These are phyloP conservation scores for Corythaixoides concolor DNA, from an alignment of 2,113 vertebrate species.

Conservation along the genomic window DNA sequence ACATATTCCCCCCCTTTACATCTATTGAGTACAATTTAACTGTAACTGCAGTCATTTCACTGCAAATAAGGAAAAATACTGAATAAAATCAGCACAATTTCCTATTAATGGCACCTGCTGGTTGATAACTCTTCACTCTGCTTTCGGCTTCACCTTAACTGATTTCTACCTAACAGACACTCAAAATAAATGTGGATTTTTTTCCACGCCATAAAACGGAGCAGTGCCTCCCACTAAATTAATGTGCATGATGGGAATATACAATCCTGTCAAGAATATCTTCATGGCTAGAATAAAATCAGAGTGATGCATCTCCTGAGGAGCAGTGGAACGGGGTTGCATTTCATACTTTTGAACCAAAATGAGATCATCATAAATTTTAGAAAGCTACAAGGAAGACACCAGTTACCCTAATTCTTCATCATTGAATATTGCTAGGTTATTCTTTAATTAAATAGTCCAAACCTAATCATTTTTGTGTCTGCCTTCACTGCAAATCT, in stretches of 20 bases:
- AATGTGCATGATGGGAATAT: conserved; percentile 5
- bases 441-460: neutral
- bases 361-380: neutral
- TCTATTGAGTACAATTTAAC: conserved; percentile 53
- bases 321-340: neutral
- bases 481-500: neutral
- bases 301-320: neutral
- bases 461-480: neutral
- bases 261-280: conserved; percentile 5
- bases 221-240: conserved; percentile 51
- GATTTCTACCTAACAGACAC: conserved; percentile 1
- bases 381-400: neutral
- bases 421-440: neutral
- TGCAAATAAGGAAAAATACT: conserved; percentile 61
- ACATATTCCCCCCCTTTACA: neutral
- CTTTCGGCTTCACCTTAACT: conserved; percentile 16
- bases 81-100: conserved; percentile 62
- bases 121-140: neutral
- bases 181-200: neutral
- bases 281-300: conserved; percentile 30
- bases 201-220: neutral
- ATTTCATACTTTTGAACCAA: neutral
- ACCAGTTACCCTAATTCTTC: neutral
- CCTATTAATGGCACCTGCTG: conserved; percentile 31
- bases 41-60: conserved; percentile 67